Base-by-base conservation (phyloP, 2,888 invertebrate species). In the Camptogramma bilineatum region DNA sequence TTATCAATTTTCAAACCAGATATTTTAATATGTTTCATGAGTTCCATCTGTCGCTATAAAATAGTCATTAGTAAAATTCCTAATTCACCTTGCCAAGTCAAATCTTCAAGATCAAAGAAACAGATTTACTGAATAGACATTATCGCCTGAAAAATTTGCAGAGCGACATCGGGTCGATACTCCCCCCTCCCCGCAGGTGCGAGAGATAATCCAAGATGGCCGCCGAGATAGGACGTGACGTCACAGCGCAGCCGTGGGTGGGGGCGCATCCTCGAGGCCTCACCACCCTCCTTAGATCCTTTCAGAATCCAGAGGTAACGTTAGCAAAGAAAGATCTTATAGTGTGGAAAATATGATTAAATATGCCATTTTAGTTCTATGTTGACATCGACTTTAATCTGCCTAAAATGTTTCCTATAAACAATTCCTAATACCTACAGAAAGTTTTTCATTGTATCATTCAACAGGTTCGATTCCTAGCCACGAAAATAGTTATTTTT, bases 161-260 rank as follows among this genome's bases (percentile, higher is more conserved):
- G 83, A 83, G 76, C 79, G 83, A 80, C 80, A 77, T 77, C 82
- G 87, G 91, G 88, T 91, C 91, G 91, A 92, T 93, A 92, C 84
- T 79, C 84, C 87, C 79, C 88, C 17, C 44, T 71, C 84, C 90
- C 90, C 92, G 85, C 92, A 92, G 93, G 93, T 92, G 92, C 91
- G 89, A 92, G 93, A 93, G 93, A 93, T 93, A 91, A 93, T 93
- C 93, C 93, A 93, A 93, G 93, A 93, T 93, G 93, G 93, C 93
- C 91, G 93, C 91, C 91, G 88, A 92, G 93, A 93, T 93, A 93
- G 91, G 92, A 93, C 93, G 91, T 93, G 93, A 93, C 93, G 93
- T 93, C 93, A 93, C 91, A 87, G 86, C 85, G 84, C 84, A 80
- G 80, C 81, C 80, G 64, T 60, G 60, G 64, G 64, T 64, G 64